Percentiles rank a stretch among this genome's conserved stretches.
Conservation (phyloP, 2,797 vertebrate species). For the Clarias laeviceps region DNA sequence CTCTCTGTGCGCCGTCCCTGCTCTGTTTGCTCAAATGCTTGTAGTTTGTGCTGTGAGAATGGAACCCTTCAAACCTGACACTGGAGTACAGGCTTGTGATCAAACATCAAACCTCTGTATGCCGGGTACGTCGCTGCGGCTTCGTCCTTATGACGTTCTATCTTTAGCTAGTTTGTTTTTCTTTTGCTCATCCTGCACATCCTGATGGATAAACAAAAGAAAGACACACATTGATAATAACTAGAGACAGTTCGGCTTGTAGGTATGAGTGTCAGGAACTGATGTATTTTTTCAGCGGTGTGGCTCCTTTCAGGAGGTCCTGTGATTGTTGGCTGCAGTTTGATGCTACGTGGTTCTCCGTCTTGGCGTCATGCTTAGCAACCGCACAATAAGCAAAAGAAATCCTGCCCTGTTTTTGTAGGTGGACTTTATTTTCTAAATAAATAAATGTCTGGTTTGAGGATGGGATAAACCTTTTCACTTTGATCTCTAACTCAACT, state of each 20-base stretch:
- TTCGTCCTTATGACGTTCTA: neutral
- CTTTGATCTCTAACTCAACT: constrained; percentile 15
- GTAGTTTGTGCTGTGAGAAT: constrained; percentile 19
- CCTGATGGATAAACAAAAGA: constrained; percentile 3
- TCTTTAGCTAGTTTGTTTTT: neutral
- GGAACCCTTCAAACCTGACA: neutral
- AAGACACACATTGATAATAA: neutral
- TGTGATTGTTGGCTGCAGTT: constrained; percentile 45
- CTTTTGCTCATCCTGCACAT: neutral
- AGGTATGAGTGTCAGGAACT: neutral
- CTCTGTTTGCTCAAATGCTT: constrained; percentile 5
- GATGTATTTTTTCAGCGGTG: constrained; percentile 10
- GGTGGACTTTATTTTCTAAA: constrained; percentile 33
- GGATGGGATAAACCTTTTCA: constrained; percentile 12
- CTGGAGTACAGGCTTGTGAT: neutral
- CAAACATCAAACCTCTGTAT: neutral
- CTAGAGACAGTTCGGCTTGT: neutral
- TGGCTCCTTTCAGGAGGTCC: constrained; percentile 1
- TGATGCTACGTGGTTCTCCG: constrained; percentile 38
- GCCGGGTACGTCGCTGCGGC: neutral
- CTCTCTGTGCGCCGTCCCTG: neutral
- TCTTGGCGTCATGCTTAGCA: constrained; percentile 42
- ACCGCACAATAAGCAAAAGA: constrained; percentile 8
- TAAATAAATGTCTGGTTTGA: constrained; percentile 6
- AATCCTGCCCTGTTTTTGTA: constrained; percentile 20